These are phyloP conservation scores for Myoxocephalus aenaeus DNA, from an alignment of 2,797 vertebrate genomes.

Conservation along the genomic window DNA sequence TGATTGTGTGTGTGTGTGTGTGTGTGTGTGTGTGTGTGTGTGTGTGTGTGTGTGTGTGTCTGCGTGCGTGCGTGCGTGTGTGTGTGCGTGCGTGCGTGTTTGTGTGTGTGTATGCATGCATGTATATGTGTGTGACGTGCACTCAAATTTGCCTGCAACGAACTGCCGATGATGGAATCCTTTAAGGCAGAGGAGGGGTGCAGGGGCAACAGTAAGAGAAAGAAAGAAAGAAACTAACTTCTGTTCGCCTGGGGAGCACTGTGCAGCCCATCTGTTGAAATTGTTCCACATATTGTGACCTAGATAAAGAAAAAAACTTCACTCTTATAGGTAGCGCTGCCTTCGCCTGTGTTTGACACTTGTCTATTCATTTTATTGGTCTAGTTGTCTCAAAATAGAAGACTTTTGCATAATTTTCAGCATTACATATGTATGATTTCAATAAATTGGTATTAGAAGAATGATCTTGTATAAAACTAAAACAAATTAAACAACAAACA, in stretches of 20 bases:
- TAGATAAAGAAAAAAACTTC: conserved; percentile 83
- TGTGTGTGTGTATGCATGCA: conserved; percentile 23
- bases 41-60: conserved; percentile 23
- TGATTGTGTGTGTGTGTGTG: conserved; percentile 2
- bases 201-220: conserved; percentile 60
- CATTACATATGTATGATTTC: conserved; percentile 71
- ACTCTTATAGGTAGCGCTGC: conserved; percentile 78
- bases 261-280: conserved; percentile 88
- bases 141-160: conserved; percentile 43
- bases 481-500: conserved; percentile 40
- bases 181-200: conserved; percentile 59
- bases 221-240: conserved; percentile 82
- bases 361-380: conserved; percentile 86
- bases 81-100: conserved; percentile 6
- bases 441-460: conserved; percentile 61
- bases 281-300: conserved; percentile 89
- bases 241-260: conserved; percentile 86
- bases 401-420: conserved; percentile 79
- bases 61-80: conserved; percentile 13
- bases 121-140: conserved; percentile 30
- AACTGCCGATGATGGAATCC: conserved; percentile 61
- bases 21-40: conserved; percentile 6
- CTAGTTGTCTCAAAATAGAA: conserved; percentile 83
- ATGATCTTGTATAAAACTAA: conserved; percentile 53
- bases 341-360: conserved; percentile 79